A percentile compares a stretch with the other conserved stretches of the same genome.
These are phyloP conservation scores for Micromesistius poutassou DNA, from an alignment of 2,797 vertebrate species.

Conservation along the genomic window DNA sequence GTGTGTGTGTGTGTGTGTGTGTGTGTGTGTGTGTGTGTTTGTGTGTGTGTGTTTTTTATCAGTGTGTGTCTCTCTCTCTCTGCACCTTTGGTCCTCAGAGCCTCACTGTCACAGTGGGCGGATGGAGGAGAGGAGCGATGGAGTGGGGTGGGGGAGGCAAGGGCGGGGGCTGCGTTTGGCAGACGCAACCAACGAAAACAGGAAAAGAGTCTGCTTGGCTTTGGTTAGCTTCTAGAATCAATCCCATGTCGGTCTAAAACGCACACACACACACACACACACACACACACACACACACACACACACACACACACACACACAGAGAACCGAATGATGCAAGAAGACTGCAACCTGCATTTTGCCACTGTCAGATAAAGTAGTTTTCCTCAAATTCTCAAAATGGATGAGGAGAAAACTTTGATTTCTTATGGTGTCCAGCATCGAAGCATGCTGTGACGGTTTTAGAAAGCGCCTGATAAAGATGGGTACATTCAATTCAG, in stretches of 20 bases:
- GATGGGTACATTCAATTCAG: neutral
- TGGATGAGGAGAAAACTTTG: neutral
- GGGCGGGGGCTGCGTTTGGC: constrained; percentile 25
- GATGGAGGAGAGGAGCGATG: constrained; percentile 22
- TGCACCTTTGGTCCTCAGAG: constrained; percentile 7
- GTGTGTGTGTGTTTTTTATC: too few species aligned
- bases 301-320: constrained; percentile 13
- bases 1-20: too few species aligned
- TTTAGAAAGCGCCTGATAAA: neutral
- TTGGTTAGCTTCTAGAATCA: constrained; percentile 34
- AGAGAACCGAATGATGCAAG: constrained; percentile 62
- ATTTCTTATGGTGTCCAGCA: neutral
- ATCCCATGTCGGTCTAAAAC: constrained; percentile 39
- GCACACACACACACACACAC: constrained; percentile 8
- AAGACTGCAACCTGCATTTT: constrained; percentile 47
- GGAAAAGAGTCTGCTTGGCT: constrained; percentile 53
- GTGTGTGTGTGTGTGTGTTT: too few species aligned
- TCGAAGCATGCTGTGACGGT: neutral
- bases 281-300: constrained; percentile 19
- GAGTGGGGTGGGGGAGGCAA: constrained; percentile 29
- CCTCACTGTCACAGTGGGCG: constrained; percentile 48
- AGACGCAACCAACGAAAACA: constrained; percentile 60
- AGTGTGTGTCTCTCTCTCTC: neutral
- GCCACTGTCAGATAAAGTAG: constrained; percentile 21
- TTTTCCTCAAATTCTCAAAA: neutral